Conservation (phyloP, 2,113 vertebrate genomes). For the Tupaia chinensis region DNA sequence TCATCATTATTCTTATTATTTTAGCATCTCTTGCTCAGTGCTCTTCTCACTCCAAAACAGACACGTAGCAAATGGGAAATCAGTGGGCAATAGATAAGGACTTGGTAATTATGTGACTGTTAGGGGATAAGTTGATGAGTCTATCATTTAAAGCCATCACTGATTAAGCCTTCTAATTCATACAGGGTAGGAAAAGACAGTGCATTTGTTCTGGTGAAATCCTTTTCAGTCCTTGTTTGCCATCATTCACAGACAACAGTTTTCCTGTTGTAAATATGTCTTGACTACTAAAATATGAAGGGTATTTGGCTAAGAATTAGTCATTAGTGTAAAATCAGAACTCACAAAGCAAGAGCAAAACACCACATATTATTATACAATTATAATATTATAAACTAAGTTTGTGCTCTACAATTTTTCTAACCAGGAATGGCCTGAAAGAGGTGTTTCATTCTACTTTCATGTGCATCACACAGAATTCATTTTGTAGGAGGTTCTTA, state of each 20-base stretch:
- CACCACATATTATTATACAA: accelerated
- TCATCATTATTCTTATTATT: not conserved
- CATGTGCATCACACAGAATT: accelerated
- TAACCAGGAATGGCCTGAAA: accelerated
- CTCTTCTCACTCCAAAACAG: not conserved
- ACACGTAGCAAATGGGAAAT: constrained; percentile 54
- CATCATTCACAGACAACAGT: not conserved
- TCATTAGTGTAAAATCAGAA: not conserved
- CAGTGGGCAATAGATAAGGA: constrained; percentile 7
- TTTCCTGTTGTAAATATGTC: not conserved
- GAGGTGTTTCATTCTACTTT: not conserved
- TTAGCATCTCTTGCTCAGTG: constrained; percentile 2
- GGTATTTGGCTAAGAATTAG: not conserved
- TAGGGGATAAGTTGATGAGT: not conserved
- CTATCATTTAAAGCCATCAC: constrained; percentile 62
- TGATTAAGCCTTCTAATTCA: not conserved
- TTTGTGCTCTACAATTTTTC: not conserved
- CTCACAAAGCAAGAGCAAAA: not conserved
- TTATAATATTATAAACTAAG: not conserved
- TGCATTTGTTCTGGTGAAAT: not conserved
- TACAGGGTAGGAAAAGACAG: not conserved
- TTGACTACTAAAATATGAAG: constrained; percentile 1
- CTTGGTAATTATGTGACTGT: not conserved
- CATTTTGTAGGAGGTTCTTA: not conserved
- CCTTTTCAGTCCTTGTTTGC: not conserved